Evolutionary conservation across 92 coral and sea anemone genomes (phyloP), one percentile per base, ranked within the genome.

Genomic region (Montipora capitata): DNA sequence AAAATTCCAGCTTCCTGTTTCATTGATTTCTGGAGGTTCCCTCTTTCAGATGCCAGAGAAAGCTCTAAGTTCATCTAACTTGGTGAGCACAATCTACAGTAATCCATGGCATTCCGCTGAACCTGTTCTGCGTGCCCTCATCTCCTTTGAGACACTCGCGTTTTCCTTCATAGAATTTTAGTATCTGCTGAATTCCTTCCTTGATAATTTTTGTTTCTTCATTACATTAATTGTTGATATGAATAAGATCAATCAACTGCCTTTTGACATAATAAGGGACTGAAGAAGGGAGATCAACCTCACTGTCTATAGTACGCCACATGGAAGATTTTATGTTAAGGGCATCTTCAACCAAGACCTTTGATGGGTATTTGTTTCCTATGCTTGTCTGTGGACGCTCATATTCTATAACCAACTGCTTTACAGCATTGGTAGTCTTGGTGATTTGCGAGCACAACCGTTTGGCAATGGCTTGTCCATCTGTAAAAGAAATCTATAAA

Each of bases 401-500:
- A 45, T 90, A 90, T 48, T 90, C 85, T 62, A 72, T 90, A 9
- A 77, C 77, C 54, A 90, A 68, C 38, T 79, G 80, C 72, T 79
- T 84, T 3, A 90, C 74, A 10, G 94, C 86, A 39, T 8, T 85
- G 59, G 90, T 90, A 5, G 82, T 79, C 85, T 84, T 90, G 15
- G 81, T 59, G 2, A 90, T 73, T 69, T 90, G 93, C 16, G 58
- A 80, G 74, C 90, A 84, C 44, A 90, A 59, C 73, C 84, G 79
- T 41, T 84, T 90, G 20, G 93, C 93, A 71, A 90, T 84, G 48
- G 93, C 93, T 90, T 90, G 93, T 3, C 93, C 90, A 84, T 84
- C 93, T 90, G 72, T 44, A 73, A 82, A 82, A 56, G 11, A 76
- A 65, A 82, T 27, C 1, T 1, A 27, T 27, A 27, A 27, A 27